Percentiles rank a stretch among this genome's conserved stretches.
phyloP scores from a whole-genome alignment of 2,797 vertebrate species.

The Aplochiton taeniatus region DNA sequence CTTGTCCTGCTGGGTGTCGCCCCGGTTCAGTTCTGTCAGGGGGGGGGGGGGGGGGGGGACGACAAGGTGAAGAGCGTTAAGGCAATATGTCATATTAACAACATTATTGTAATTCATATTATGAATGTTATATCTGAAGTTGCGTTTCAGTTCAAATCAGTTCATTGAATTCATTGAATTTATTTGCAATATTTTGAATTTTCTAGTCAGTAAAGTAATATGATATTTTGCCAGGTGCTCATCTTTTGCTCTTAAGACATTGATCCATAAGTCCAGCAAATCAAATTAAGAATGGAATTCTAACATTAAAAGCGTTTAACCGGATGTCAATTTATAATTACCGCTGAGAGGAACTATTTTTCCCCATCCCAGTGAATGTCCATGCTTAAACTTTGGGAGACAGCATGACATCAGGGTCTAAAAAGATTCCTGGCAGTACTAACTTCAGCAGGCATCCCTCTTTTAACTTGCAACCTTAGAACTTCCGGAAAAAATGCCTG shows the following conservation, averaged over 20 bases:
- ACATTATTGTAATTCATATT: too few relatives aligned
- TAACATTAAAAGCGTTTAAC: background rate
- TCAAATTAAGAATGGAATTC: too few relatives aligned
- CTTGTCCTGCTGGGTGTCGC: constrained; percentile 91
- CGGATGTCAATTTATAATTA: background rate
- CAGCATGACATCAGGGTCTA: constrained; percentile 29
- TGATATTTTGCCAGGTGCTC: too few relatives aligned
- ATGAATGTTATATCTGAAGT: too few relatives aligned
- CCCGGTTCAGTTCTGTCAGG: constrained; percentile 88
- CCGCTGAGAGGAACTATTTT: background rate
- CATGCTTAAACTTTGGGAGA: constrained; percentile 38
- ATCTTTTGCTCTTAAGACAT: too few relatives aligned
- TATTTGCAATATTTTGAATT: too few relatives aligned
- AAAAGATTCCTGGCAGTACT: background rate
- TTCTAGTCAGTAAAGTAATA: too few relatives aligned
- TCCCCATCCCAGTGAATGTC: constrained; percentile 11
- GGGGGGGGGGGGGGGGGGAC: constrained; percentile 52
- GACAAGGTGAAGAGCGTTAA: background rate
- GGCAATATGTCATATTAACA: too few relatives aligned
- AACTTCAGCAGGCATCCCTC: constrained; percentile 29
- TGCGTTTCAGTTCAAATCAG: too few relatives aligned
- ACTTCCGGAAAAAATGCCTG: constrained; percentile 48
- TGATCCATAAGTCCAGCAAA: too few relatives aligned
- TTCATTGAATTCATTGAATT: too few relatives aligned
- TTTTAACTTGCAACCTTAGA: constrained; percentile 39